Base-by-base conservation (phyloP, 2,888 invertebrate species). In the Platycnemis pennipes region DNA sequence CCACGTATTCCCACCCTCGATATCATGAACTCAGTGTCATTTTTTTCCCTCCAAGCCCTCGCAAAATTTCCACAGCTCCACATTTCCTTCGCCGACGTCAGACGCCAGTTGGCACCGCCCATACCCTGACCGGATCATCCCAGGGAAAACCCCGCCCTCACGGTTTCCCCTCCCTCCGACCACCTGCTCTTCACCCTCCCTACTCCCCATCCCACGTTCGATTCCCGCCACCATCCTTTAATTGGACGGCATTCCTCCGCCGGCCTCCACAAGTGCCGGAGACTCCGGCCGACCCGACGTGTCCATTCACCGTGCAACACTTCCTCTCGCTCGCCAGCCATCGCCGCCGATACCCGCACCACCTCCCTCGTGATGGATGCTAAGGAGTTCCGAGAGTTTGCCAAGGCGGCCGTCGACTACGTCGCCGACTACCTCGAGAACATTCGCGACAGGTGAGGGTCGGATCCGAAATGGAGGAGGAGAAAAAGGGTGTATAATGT, bases 341-440 rank as follows among this genome's bases (percentile, higher is more conserved):
- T 11, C 37, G 77, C 37, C 77, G 77, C 77, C 77, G 77, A 22
- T 46, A 1, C 16, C 5, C 42, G 45, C 45, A 2, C 11, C 31
- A 4, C 26, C 37, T 53, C 13, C 45, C 46, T 7, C 22, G 96
- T 96, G 95, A 98, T 99, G 98, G 98, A 99, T 96, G 97, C 97
- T 45, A 97, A 98, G 95, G 97, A 98, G 96, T 99, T 99, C 96
- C 97, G 98, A 95, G 98, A 98, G 95, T 98, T 98, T 96, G 99
- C 98, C 63, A 98, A 98, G 96, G 98, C 99, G 49, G 98, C 98
- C 94, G 97, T 99, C 95, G 99, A 99, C 96, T 98, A 98, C 96
- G 97, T 99, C 53, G 98, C 98, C n/a, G 98, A 99, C 96, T 99
- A 99, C 96, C 97, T 98, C 95, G 98, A 99, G 95, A 98, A 97